Conservation (phyloP, 2,888 invertebrate species). For the Clusia tigrina region DNA sequence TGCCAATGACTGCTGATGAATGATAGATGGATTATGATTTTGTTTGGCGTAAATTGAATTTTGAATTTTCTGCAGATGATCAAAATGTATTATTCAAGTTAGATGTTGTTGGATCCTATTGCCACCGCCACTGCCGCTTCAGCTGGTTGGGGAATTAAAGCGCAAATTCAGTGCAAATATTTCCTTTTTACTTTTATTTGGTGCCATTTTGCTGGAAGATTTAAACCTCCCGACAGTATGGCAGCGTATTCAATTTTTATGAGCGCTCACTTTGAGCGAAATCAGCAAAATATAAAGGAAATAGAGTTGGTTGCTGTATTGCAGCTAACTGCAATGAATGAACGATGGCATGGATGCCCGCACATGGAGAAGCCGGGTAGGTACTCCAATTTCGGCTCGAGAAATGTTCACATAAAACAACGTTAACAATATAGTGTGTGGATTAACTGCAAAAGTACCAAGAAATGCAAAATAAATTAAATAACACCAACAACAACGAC, state of each 20-base stretch:
- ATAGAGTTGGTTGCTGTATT: slow-evolving; percentile 17
- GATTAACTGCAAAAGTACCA: background rate
- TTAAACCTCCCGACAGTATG: slow-evolving; percentile 20
- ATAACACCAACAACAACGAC: slow-evolving; percentile 32
- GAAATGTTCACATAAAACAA: background rate
- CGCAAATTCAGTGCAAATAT: background rate
- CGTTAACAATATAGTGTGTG: background rate
- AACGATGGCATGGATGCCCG: background rate
- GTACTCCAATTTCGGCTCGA: slow-evolving; percentile 1
- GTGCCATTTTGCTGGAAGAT: no score
- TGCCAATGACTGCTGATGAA: slow-evolving; percentile 46
- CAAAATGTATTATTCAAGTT: slow-evolving; percentile 35
- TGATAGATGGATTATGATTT: slow-evolving; percentile 56
- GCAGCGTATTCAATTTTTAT: no score
- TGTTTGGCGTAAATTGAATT: slow-evolving; percentile 58
- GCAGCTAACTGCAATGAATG: background rate
- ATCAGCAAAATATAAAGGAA: slow-evolving; percentile 51
- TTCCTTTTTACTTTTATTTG: no score
- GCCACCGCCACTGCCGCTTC: background rate
- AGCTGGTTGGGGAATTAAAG: slow-evolving; percentile 15
- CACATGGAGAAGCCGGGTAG: no score
- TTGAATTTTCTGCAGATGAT: slow-evolving; percentile 41
- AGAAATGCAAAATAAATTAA: background rate
- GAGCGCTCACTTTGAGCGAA: slow-evolving; percentile 44
- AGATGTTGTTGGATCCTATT: no score